phyloP scores from a whole-genome alignment of 2,113 vertebrate species.

The Thomomys bottae region DNA sequence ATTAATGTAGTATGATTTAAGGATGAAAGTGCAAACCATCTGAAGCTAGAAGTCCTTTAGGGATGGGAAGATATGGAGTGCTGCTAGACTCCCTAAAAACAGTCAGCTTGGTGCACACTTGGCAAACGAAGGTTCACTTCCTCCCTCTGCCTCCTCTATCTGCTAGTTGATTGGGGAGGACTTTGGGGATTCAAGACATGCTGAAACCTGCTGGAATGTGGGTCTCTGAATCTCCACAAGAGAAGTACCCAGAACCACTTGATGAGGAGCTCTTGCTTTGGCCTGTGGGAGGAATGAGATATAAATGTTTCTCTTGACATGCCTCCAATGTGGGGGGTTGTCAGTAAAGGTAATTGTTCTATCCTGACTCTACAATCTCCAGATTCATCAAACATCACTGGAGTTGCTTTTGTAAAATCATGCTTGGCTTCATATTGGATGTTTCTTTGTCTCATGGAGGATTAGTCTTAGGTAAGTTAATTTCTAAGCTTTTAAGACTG shows the following conservation, averaged over 20 bases:
- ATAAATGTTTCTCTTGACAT: neutral
- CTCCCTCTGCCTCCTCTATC: neutral
- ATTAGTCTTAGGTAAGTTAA: neutral
- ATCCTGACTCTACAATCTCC: neutral
- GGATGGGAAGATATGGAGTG: neutral
- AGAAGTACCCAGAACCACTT: neutral
- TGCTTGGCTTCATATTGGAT: neutral
- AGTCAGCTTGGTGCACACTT: neutral
- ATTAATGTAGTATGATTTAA: slow-evolving; percentile 6
- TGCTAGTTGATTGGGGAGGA: neutral
- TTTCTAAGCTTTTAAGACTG: neutral
- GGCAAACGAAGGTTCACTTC: neutral
- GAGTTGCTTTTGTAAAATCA: slow-evolving; percentile 16
- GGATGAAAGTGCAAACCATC: neutral
- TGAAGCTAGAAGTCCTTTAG: neutral
- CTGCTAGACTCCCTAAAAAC: neutral
- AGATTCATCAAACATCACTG: slow-evolving; percentile 3
- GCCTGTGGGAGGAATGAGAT: neutral
- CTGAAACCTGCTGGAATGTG: neutral
- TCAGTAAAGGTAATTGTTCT: neutral
- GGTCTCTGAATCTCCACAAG: neutral
- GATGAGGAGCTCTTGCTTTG: neutral
- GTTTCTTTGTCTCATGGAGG: neutral
- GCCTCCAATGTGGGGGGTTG: neutral
- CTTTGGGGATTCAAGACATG: neutral